Conservation (phyloP, 2,113 vertebrate genomes). For the Cynopterus brachyotis region DNA sequence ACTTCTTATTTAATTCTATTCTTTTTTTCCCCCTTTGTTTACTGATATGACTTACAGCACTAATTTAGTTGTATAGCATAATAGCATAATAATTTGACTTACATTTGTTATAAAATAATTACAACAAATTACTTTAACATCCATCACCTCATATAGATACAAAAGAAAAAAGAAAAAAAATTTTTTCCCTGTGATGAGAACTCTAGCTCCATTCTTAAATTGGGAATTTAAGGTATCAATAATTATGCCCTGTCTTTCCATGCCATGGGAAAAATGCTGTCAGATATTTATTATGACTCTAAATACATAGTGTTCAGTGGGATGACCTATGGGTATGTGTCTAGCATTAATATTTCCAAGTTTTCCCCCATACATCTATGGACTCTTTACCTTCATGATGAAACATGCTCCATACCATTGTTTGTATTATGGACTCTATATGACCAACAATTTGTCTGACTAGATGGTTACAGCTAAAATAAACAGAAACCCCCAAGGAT, state of each 20-base stretch:
- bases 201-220: background rate
- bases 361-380: background rate
- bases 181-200: background rate
- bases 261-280: background rate
- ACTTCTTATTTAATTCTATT: background rate
- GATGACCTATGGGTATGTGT: background rate
- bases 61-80: background rate
- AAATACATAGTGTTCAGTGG: background rate
- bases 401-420: background rate
- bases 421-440: background rate
- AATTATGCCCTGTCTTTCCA: background rate
- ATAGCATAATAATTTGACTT: background rate
- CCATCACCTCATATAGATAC: background rate
- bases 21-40: fast-evolving
- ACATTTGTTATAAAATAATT: background rate
- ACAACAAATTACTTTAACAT: background rate
- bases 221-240: background rate
- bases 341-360: background rate
- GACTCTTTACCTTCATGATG: background rate
- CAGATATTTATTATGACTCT: background rate
- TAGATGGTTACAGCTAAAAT: background rate
- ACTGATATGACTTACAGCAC: background rate
- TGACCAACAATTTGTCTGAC: background rate
- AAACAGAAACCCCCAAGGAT: background rate
- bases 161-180: background rate